phyloP scores from a whole-genome alignment of 2,888 invertebrate species.

The Meiosimyza decipiens region DNA sequence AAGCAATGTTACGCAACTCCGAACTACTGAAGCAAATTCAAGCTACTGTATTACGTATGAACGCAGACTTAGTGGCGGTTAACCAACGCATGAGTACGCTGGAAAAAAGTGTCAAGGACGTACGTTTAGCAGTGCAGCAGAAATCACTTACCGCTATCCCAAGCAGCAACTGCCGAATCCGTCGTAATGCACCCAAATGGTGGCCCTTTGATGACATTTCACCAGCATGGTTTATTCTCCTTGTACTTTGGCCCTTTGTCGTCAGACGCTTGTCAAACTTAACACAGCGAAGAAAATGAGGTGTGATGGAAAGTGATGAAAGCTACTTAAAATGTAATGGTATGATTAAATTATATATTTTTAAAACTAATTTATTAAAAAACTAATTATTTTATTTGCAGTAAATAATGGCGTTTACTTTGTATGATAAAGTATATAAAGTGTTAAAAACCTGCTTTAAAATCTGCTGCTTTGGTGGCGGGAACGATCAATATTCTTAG shows the following conservation, averaged over 20 bases:
- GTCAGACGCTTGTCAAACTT: conserved; percentile 53
- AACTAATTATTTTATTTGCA: not conserved
- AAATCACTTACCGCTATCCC: conserved; percentile 7
- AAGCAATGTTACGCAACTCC: conserved; percentile 56
- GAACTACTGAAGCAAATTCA: conserved; percentile 61
- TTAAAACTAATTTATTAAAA: not conserved
- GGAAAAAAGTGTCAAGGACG: conserved; percentile 58
- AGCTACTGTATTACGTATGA: conserved; percentile 61
- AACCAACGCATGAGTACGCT: conserved; percentile 59
- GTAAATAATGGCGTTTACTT: not conserved
- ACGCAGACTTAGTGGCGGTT: conserved; percentile 58
- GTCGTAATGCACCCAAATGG: conserved; percentile 66
- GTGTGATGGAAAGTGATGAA: not conserved
- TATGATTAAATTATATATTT: not conserved
- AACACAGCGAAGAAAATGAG: conserved; percentile 42
- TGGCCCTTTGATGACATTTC: conserved; percentile 75
- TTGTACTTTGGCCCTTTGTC: conserved; percentile 64
- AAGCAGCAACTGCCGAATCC: conserved; percentile 31
- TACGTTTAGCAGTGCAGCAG: conserved; percentile 49
- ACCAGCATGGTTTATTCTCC: conserved; percentile 62
- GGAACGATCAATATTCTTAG: not conserved
- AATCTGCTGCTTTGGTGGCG: conserved; percentile 18
- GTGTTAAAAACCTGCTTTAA: conserved; percentile 4
- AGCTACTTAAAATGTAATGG: not conserved
- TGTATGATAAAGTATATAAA: not conserved